Evolutionary conservation across 2,113 vertebrate species (phyloP).

Genomic region (Tachuris rubrigastra): DNA sequence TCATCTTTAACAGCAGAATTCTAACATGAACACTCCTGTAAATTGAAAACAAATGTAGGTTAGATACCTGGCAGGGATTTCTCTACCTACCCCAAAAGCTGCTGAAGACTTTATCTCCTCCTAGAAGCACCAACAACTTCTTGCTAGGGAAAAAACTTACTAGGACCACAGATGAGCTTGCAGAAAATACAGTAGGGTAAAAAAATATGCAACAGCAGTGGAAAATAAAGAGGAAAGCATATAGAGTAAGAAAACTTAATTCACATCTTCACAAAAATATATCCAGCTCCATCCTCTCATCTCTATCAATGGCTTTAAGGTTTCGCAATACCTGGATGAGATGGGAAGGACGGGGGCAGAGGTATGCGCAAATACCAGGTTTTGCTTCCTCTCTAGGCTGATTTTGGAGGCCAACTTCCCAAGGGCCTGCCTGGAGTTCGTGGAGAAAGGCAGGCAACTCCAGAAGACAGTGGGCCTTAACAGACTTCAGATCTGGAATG

Average conservation of each 20-base stretch:
- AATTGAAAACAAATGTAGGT: slow-evolving; percentile 35
- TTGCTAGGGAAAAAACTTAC: not conserved
- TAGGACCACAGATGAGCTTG: not conserved
- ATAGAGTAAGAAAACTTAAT: not conserved
- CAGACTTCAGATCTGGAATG: not conserved
- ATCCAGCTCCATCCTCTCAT: not conserved
- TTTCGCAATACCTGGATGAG: not conserved
- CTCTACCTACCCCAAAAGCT: not conserved
- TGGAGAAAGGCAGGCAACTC: not conserved
- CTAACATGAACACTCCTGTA: not conserved
- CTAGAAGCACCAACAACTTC: not conserved
- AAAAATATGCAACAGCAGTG: not conserved
- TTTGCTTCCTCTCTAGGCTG: not conserved
- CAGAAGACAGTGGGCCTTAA: not conserved
- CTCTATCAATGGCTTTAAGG: not conserved
- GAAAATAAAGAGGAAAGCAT: not conserved
- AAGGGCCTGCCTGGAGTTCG: not conserved
- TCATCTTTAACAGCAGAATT: not conserved
- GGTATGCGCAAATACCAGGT: not conserved
- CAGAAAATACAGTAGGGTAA: not conserved
- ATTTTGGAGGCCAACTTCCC: not conserved
- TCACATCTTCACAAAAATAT: not conserved
- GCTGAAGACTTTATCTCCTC: not conserved
- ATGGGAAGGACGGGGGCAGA: not conserved
- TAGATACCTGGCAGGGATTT: slow-evolving; percentile 38